Conservation (phyloP, 2,797 vertebrate genomes). For the Anniella stebbinsi region DNA sequence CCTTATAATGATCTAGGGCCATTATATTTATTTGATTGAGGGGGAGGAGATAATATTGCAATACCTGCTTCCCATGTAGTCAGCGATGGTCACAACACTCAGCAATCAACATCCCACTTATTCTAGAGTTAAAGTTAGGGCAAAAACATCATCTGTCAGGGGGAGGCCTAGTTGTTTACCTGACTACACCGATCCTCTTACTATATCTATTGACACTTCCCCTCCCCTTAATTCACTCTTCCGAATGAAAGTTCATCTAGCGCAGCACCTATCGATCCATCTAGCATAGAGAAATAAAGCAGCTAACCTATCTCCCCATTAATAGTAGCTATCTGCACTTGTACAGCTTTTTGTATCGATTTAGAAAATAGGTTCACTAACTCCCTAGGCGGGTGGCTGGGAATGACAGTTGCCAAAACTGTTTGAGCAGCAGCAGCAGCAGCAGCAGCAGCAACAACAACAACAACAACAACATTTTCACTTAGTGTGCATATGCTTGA, state of each 20-base stretch:
- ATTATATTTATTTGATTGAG: not conserved
- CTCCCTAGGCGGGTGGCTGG: no score
- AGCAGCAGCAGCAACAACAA: not conserved
- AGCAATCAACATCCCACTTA: not conserved
- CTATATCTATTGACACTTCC: not conserved
- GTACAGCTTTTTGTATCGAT: not conserved
- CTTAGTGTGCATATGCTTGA: not conserved
- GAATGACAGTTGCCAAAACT: not conserved
- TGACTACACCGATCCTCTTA: not conserved
- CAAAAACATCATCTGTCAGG: not conserved
- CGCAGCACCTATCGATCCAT: not conserved
- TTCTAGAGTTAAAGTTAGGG: not conserved
- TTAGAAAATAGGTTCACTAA: not conserved
- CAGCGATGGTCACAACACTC: not conserved
- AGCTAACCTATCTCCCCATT: not conserved
- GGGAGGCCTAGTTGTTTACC: not conserved
- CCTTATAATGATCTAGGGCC: not conserved
- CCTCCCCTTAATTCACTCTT: not conserved
- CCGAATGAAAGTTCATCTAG: not conserved
- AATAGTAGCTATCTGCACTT: not conserved
- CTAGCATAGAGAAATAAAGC: not conserved
- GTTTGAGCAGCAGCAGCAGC: not conserved
- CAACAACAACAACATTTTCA: no score
- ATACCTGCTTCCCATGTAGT: not conserved
- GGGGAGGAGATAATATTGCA: not conserved